phyloP scores from a whole-genome alignment of 2,888 invertebrate genomes.

The Thymelicus acteon region DNA sequence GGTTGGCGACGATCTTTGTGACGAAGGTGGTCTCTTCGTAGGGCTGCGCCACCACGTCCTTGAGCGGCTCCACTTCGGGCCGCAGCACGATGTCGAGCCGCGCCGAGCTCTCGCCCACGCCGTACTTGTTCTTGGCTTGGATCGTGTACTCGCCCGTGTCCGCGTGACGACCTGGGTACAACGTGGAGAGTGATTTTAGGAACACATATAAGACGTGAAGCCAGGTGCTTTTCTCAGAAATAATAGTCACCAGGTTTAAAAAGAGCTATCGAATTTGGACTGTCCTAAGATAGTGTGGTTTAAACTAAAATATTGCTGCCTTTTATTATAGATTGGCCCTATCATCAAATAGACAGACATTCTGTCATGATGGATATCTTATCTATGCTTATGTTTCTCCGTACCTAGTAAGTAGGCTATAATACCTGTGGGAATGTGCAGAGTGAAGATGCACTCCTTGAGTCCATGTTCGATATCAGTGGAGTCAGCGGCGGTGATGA shows the following conservation, averaged over 20 bases:
- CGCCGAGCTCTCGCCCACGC: conserved; percentile 89
- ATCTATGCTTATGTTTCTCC: too few species aligned
- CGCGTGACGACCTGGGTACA: conserved; percentile 84
- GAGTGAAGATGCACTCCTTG: conserved; percentile 91
- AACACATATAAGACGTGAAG: too few species aligned
- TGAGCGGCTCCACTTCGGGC: conserved; percentile 91
- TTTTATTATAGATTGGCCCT: too few species aligned
- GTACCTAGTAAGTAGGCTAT: not conserved
- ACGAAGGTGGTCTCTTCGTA: conserved; percentile 92
- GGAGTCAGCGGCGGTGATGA: conserved; percentile 86
- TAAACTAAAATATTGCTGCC: too few species aligned
- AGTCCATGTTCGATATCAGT: conserved; percentile 90
- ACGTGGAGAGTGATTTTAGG: too few species aligned
- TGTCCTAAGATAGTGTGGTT: too few species aligned
- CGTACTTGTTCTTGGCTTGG: conserved; percentile 92
- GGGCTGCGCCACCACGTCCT: conserved; percentile 89
- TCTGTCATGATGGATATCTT: too few species aligned
- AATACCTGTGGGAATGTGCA: conserved; percentile 89
- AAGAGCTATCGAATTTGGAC: too few species aligned
- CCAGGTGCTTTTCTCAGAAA: too few species aligned
- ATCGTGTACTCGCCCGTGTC: conserved; percentile 94
- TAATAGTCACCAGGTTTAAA: too few species aligned
- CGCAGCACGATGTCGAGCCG: conserved; percentile 91
- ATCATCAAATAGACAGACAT: too few species aligned
- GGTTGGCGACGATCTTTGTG: conserved; percentile 94